Conservation (phyloP, 2,888 invertebrate genomes). For the Beris morrisii region DNA sequence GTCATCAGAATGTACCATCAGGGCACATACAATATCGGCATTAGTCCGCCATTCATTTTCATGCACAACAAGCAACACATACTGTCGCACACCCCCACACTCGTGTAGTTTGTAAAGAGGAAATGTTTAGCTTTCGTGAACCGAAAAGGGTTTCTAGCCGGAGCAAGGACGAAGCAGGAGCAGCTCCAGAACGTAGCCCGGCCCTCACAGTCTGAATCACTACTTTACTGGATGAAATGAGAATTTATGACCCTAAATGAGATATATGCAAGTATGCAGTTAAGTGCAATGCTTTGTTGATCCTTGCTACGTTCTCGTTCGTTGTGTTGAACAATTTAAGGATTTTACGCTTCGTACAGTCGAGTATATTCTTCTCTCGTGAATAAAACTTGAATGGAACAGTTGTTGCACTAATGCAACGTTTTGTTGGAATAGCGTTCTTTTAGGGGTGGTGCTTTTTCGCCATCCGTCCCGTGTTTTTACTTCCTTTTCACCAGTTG, state of each 20-base stretch:
- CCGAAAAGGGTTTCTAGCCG: not conserved
- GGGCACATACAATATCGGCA: not conserved
- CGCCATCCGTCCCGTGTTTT: no score
- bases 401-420: constrained; percentile 28
- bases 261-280: not conserved
- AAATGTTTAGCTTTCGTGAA: constrained; percentile 16
- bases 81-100: no score
- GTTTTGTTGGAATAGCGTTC: constrained; percentile 25
- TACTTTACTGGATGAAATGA: constrained; percentile 25
- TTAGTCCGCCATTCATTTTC: not conserved
- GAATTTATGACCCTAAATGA: constrained; percentile 31
- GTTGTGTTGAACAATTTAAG: no score
- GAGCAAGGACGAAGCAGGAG: not conserved
- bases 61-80: no score
- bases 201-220: not conserved
- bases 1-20: constrained; percentile 8
- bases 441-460: no score
- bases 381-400: constrained; percentile 10
- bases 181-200: not conserved
- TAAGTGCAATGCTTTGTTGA: constrained; percentile 17
- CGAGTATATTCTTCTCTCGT: no score
- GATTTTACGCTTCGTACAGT: no score
- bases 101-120: not conserved
- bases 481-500: no score
- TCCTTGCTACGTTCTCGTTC: no score